Evolutionary conservation across 2,113 vertebrate genomes (phyloP).

Genomic region (Circaetus cinerascens): DNA sequence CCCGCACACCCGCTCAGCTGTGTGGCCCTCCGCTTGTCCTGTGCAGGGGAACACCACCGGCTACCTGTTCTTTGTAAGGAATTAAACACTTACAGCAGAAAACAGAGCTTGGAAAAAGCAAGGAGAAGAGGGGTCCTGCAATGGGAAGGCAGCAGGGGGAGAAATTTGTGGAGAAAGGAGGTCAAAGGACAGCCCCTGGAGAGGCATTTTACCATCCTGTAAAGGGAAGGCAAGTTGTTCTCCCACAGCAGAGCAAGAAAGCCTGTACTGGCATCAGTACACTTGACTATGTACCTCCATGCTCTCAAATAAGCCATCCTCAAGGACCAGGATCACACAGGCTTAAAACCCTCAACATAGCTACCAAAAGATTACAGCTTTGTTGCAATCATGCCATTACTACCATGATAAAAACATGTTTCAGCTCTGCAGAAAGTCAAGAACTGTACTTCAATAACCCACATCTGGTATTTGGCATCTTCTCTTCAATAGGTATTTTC

Average conservation of each 20-base stretch:
- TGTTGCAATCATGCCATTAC: neutral
- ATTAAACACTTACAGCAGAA: accelerated
- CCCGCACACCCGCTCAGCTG: accelerated
- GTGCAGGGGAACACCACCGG: accelerated
- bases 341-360: neutral
- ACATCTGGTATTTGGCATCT: neutral
- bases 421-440: neutral
- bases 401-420: neutral
- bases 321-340: neutral
- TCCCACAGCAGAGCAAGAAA: neutral
- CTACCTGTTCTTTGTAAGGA: neutral
- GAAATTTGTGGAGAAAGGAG: accelerated
- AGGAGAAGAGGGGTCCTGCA: neutral
- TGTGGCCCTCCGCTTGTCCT: neutral
- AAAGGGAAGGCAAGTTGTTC: neutral
- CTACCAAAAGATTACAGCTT: neutral
- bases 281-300: accelerated
- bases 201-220: accelerated
- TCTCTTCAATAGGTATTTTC: neutral
- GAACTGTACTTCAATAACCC: neutral
- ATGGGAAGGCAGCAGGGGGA: neutral
- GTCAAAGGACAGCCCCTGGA: neutral
- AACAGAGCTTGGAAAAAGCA: accelerated
- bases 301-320: neutral
- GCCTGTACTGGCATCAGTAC: neutral